Base-by-base conservation (phyloP, 2,797 vertebrate genomes). In the Agapornis canus region DNA sequence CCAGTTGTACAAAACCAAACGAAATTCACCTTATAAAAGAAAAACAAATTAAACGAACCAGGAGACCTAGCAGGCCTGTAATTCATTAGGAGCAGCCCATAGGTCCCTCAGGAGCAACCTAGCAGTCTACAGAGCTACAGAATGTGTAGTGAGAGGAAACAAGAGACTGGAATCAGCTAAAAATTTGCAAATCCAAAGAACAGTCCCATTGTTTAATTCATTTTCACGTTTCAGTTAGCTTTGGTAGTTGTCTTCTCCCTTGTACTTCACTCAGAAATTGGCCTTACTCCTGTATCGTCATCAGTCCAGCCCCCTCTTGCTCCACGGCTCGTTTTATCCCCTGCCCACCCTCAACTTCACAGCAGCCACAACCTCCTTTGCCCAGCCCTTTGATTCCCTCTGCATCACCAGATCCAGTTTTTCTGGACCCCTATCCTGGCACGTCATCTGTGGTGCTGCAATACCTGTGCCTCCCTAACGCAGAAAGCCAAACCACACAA, bases 31-130 rank as follows among this genome's bases (percentile, higher is more conserved):
- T 85, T 45, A 49, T 27, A 73, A 60, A 82, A 82, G 56, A 73
- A 76, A 94, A 88, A n/a, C 27, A 94, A 92, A 94, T 89, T 91
- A 83, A 94, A 75, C 49, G n/a, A 91, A 59, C 26, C 31, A 5
- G 2, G 64, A 82, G 63, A 43, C 51, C 78, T 79, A 19, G 70
- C 52, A 88, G 31, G 70, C 7, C 92, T 82, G 56, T 47, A 91
- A 96, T 88, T 96, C 80, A 91, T 81, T 83, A 93, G 85, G 39
- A 92, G 37, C 86, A 91, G 83, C 52, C 54, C 11, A 12, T 2
- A 5, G 25, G 61, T 60, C 95, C 65, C 84, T 32, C 0, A 2
- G 79, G 92, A 93, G 42, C 20, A 29, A 47, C 54, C 54, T 69
- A 52, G n/a, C 18, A 19, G 76, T 35, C 56, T 1, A 5, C 82